Conservation (phyloP, 2,113 vertebrate genomes). For the Myrmecophaga tridactyla region DNA sequence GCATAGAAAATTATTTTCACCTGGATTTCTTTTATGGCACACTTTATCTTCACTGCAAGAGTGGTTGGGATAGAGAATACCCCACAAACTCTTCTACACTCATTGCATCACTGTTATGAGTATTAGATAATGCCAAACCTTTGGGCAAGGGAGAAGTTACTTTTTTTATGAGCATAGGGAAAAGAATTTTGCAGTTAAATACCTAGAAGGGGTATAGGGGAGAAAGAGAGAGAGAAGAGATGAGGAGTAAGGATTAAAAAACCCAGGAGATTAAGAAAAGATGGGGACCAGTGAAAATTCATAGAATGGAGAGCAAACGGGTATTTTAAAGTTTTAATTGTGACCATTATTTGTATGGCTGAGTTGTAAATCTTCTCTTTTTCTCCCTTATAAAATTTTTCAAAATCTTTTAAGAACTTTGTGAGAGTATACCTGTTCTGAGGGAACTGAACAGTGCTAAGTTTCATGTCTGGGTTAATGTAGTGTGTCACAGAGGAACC, state of each 20-base stretch:
- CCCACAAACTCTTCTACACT: neutral
- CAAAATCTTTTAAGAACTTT: neutral
- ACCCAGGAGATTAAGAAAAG: neutral
- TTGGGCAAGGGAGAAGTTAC: neutral
- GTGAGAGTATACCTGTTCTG: neutral
- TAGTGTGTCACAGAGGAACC: neutral
- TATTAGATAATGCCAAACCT: neutral
- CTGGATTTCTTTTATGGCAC: neutral
- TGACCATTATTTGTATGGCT: neutral
- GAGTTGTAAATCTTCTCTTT: neutral
- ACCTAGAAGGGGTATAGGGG: neutral
- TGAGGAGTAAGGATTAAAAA: neutral
- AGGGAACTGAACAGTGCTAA: neutral
- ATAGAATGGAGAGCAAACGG: neutral
- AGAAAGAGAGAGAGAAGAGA: neutral
- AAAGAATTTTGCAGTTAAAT: slow-evolving; percentile 2
- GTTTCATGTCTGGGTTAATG: neutral
- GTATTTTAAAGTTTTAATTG: neutral
- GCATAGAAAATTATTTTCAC: slow-evolving; percentile 37
- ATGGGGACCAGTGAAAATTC: neutral
- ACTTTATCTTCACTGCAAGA: neutral
- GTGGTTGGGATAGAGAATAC: neutral
- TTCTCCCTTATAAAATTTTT: neutral
- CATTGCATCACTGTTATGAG: neutral
- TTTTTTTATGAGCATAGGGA: neutral